Evolutionary conservation across 2,888 invertebrate species (phyloP), one percentile per base, ranked within the genome.

Genomic region (Drosophila emarginata): DNA sequence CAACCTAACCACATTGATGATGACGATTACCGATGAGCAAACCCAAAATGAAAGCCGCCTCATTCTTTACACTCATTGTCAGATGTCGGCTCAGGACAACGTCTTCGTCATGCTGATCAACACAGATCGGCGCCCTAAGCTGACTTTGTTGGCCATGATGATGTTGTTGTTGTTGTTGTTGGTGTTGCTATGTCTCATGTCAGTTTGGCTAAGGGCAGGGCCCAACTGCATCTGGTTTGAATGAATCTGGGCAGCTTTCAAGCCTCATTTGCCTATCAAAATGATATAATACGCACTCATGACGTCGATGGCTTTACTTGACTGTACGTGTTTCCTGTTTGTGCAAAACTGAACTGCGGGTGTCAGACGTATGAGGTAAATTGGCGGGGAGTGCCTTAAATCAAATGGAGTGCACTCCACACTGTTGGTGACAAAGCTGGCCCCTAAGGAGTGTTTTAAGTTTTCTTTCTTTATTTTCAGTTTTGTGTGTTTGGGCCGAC

Each of bases 241-340:
- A 64, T 66, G 54, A 57, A 70, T 58, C 52, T 63, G 54, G 67
- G 72, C 73, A 79, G 79, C 86, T 77, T 81, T 78, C 75, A 79
- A 77, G 85, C 79, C 79, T 78, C 84, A 87, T 89, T 89, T 89
- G 79, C 81, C 85, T 84, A 89, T 86, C 84, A 77, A 79, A 79
- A 69, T 78, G 80, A 85, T 83, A 86, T 84, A 87, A 86, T 76
- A 79, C 78, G 77, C 74, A 75, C 80, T 85, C 77, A 78, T 77
- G 78, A 76, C 75, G 76, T 78, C 78, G 75, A 79, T 70, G 67
- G 59, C 62, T 66, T 58, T 45, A 40, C 45, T 45, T 45, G 45
- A 14, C 45, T 57, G 62, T 51, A 40, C 84, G 87, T 86, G 86
- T 86, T 86, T 83, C 86, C 86, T 77, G 85, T 76, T 53, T 69